Base-by-base conservation (phyloP, 2,888 invertebrate genomes). In the Melanophora roralis region DNA sequence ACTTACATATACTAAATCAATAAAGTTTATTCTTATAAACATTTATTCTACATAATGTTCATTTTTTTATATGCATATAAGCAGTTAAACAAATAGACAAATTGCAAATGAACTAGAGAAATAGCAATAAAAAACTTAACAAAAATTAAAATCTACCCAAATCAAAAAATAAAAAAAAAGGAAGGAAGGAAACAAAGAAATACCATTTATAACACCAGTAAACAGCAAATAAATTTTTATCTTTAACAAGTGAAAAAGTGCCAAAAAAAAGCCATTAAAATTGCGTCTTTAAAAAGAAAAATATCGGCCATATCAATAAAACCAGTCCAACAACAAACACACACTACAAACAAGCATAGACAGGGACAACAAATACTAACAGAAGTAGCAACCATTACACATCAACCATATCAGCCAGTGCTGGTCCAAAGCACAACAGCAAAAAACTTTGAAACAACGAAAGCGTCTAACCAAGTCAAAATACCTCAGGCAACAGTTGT, bases 241-340 rank as follows among this genome's bases (percentile, higher is more conserved):
- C 62, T 67, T 38, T 51, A 5, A 27, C 27, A 49, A 60, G 45
- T 43, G 47, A 57, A 77, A 64, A 82, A 81, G 83, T 84, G 82
- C 78, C 81, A 78, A 69, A 78, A 84, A 84, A 83, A 88, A 27
- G 83, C 84, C 85, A 86, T 86, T 87, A 88, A 85, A 88, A 87
- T 87, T 88, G 87, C 87, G 87, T 84, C 88, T 83, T 87, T 88
- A 85, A 87, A 87, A 86, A 87, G 88, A 86, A 88, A 87, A 87
- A 83, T 83, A 81, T 87, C 88, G 83, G 85, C 88, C 78, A 77
- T 76, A 81, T 79, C 82, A 72, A 73, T 74, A 84, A 72, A 53
- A 76, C 36, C 74, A 36, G 81, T 79, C 82, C 82, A 73, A 12
- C 83, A 53, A 12, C n/a, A 34, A 36, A 43, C 32, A 71, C 53